Base-by-base conservation (phyloP, 2,797 vertebrate species). In the Coilia nasus region DNA sequence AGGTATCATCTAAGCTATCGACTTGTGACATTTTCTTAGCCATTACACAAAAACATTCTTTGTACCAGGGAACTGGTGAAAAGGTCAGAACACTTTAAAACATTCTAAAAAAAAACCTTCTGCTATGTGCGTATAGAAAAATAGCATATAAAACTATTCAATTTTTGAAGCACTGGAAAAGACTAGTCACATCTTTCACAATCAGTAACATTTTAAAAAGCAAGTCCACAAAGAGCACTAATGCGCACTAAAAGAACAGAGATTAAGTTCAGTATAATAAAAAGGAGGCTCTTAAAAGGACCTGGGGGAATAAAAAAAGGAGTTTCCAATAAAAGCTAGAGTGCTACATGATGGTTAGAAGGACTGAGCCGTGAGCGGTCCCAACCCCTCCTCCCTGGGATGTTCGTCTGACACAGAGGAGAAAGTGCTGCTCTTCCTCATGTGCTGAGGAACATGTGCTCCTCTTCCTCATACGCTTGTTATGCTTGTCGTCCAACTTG, bases 171-270 rank as follows among this genome's bases (percentile, higher is more conserved):
- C 31, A 44, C 23, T 31, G 62, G 62, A 21, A 41, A 75, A 75
- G 31, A 6, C 28, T 35, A 17, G 71, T 44, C 31, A 78, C 71
- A 78, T 78, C 35, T 35, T 41, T 78, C 41, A 78, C 31, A 28
- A 78, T 78, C 71, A 78, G 71, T 78, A 78, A 75, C 67, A 41
- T 75, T 75, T 75, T 41, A 31, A 75, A 78, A 78, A 78, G 3
- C 35, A 44, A 78, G 71, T 78, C 41, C 31, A 44, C 71, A 44
- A 78, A 21, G 19, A 78, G 35, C 71, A 78, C 71, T 78, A 78
- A 78, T 78, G 35, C 35, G 41, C 31, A 41, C 67, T 19, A 15
- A 41, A 35, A 78, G 71, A 41, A 2, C 17, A 44, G 71, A 44
- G 41, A 78, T 44, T 78, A 9, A 78, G 71, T 78, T 35, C 6